phyloP scores from a whole-genome alignment of 2,113 vertebrate genomes.

The Sturnira hondurensis region DNA sequence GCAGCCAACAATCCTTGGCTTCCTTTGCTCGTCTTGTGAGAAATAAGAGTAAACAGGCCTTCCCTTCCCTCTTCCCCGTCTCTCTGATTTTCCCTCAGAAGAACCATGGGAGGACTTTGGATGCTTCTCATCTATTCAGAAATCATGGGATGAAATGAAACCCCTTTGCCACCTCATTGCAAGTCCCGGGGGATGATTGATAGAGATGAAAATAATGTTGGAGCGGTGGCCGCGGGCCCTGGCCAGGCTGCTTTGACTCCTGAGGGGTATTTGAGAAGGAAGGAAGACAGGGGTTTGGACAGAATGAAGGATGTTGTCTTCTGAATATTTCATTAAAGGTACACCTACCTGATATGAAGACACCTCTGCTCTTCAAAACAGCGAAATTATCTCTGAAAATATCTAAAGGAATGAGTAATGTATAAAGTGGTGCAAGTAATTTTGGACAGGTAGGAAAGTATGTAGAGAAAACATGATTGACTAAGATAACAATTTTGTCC shows the following conservation, averaged over 20 bases:
- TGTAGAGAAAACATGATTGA: background rate
- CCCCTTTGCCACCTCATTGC: too few species aligned
- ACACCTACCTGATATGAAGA: background rate
- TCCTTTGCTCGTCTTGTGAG: background rate
- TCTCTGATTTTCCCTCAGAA: background rate
- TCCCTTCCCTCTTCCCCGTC: background rate
- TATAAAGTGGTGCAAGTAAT: background rate
- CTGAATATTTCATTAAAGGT: background rate
- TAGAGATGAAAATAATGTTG: background rate
- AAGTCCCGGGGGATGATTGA: background rate
- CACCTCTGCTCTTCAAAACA: background rate
- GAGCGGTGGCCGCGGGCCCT: background rate
- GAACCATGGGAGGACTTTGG: background rate
- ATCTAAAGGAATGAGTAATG: background rate
- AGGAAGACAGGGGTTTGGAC: background rate
- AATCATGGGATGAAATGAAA: background rate
- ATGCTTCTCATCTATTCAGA: background rate
- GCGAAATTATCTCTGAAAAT: background rate
- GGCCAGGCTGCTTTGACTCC: background rate
- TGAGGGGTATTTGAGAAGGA: background rate
- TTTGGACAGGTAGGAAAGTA: background rate
- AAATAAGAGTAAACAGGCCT: background rate
- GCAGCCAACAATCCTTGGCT: background rate
- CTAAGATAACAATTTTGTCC: background rate
- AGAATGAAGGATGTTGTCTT: background rate